A percentile compares a stretch with the other conserved stretches of the same genome.
Conservation (phyloP, 2,797 vertebrate species). For the Clarias fuscus region DNA sequence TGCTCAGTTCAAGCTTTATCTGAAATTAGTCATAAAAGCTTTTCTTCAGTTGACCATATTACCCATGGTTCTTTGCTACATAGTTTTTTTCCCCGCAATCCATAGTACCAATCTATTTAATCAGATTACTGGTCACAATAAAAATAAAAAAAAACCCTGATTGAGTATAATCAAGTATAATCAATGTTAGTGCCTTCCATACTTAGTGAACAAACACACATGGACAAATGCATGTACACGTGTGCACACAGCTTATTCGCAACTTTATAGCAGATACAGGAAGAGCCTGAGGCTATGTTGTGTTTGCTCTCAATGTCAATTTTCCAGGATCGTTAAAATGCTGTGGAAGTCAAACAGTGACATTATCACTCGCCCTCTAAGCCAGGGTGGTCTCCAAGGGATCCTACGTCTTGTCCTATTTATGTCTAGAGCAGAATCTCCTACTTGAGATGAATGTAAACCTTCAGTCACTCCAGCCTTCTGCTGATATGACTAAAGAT, state of each 20-base stretch:
- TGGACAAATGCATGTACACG: neutral
- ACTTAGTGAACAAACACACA: neutral
- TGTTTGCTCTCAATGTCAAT: slow-evolving; percentile 1
- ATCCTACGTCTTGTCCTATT: too few relatives aligned
- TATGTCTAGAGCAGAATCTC: neutral
- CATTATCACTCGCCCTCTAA: neutral
- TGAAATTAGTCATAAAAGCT: neutral
- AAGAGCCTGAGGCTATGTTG: slow-evolving; percentile 14
- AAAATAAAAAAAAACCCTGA: neutral
- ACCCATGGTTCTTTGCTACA: neutral
- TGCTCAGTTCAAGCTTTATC: neutral
- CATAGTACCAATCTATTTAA: neutral
- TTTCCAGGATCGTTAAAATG: slow-evolving; percentile 16
- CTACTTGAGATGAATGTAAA: neutral
- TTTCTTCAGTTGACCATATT: neutral
- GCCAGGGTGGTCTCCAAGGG: neutral
- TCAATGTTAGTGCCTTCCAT: neutral
- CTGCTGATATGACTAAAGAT: neutral
- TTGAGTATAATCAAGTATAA: neutral
- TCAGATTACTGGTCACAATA: neutral
- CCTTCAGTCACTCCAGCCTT: neutral
- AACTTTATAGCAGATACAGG: slow-evolving; percentile 7
- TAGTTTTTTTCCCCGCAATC: too few relatives aligned
- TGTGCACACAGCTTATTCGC: neutral
- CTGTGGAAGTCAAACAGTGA: neutral